Base-by-base conservation (phyloP, 2,888 invertebrate genomes). In the Coleophora flavipennella region DNA sequence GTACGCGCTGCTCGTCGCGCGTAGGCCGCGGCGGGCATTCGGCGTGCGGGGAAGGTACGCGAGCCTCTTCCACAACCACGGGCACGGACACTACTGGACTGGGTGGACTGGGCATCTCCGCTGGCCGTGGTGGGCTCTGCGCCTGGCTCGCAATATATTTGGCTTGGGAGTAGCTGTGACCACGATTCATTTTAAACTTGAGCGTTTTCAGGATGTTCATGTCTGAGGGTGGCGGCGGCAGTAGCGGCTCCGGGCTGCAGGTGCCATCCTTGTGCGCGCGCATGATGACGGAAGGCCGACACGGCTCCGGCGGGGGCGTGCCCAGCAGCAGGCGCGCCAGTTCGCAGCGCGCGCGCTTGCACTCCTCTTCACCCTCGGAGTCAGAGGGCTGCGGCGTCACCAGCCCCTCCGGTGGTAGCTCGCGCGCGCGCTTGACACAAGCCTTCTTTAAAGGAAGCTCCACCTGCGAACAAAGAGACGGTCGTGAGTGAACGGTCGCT, bases 361-460 rank as follows among this genome's bases (percentile, higher is more conserved):
- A 66, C 62, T 55, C 73, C 51, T 88, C 87, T 70, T 93, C 90
- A 51, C 91, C 86, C 78, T 95, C 95, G 0, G 93, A 92, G 69
- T 95, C 95, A 0, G 94, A 94, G 13, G 93, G 92, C 69, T 94
- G 93, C 0, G 95, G 95, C 2, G 95, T 95, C 40, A 92, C 87
- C 51, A 86, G 73, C 39, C 83, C 81, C 36, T 71, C 61, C 38
- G 72, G 65, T 38, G 69, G 73, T 55, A 71, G 65, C 57, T 74
- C 74, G 37, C 69, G 57, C 44, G 64, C 68, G 13, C 79, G 72
- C 58, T 79, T 80, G 50, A 68, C 38, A 13, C 74, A 73, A 41
- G 73, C 75, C 62, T 76, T 76, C 64, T 78, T 78, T 58, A 74
- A 50, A 54, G 79, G 79, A 54, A 75, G 57, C 59, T 75, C 84